phyloP scores from a whole-genome alignment of 1,140 invertebrate genomes.

The Lerema accius region DNA sequence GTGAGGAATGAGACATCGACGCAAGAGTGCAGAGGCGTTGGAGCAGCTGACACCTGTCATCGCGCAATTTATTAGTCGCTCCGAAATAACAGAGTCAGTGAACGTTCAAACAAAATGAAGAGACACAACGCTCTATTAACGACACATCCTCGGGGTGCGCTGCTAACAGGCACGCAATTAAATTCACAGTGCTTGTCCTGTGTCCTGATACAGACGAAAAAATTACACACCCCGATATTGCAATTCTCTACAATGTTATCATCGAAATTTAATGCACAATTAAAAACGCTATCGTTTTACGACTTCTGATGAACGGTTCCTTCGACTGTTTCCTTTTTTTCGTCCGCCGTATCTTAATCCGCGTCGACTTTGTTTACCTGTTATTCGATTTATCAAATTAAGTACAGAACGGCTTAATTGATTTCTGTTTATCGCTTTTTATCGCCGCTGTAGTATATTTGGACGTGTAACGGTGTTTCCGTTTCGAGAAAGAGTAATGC shows the following conservation, averaged over 20 bases:
- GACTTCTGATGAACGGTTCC: conserved; percentile 39
- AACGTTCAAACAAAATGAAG: conserved; percentile 77
- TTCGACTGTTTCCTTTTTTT: conserved; percentile 35
- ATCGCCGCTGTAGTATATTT: conserved; percentile 30
- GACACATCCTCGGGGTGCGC: conserved; percentile 62
- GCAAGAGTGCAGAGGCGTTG: conserved; percentile 80
- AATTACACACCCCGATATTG: conserved; percentile 38
- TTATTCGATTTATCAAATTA: conserved; percentile 40
- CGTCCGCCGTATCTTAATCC: conserved; percentile 36
- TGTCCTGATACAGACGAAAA: conserved; percentile 38
- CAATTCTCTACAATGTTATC: conserved; percentile 36
- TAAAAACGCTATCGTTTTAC: conserved; percentile 42
- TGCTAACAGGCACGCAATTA: conserved; percentile 63
- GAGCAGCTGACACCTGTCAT: conserved; percentile 81
- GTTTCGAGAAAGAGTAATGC: conserved; percentile 56
- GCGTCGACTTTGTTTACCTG: conserved; percentile 34
- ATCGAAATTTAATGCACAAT: conserved; percentile 38
- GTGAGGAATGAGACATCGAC: conserved; percentile 81
- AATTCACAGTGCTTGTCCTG: conserved; percentile 57
- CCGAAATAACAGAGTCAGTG: conserved; percentile 79
- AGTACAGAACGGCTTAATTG: conserved; percentile 37
- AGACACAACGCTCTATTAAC: conserved; percentile 77
- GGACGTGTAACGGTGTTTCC: conserved; percentile 33
- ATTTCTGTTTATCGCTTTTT: conserved; percentile 37
- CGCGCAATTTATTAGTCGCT: conserved; percentile 80